phyloP scores from a whole-genome alignment of 2,113 vertebrate genomes.

The Misgurnus mizolepis region DNA sequence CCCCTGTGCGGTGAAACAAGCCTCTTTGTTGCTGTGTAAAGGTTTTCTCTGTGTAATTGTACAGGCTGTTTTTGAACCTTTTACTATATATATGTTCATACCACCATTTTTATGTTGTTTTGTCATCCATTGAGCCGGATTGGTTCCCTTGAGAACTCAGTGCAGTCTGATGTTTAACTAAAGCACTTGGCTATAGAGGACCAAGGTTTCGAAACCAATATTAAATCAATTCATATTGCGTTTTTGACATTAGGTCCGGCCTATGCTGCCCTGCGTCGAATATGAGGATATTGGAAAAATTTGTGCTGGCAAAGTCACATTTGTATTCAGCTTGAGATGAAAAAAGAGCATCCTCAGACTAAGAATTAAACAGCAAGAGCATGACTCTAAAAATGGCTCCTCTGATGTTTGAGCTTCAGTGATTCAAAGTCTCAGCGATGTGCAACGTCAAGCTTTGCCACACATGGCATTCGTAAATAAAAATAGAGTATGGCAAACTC shows the following conservation, averaged over 20 bases:
- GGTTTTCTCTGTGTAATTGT: constrained; percentile 73
- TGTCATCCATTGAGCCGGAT: constrained; percentile 57
- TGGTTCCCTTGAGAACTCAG: constrained; percentile 58
- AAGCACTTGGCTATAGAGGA: constrained; percentile 42
- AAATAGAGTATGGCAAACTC: constrained; percentile 40
- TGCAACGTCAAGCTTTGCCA: constrained; percentile 56
- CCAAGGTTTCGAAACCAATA: constrained; percentile 50
- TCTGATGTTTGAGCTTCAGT: constrained; percentile 71
- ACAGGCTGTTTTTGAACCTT: constrained; percentile 62
- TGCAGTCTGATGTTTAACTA: constrained; percentile 61
- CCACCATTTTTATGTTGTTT: constrained; percentile 51
- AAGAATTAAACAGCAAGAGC: constrained; percentile 27
- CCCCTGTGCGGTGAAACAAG: constrained; percentile 69
- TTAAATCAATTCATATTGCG: constrained; percentile 59
- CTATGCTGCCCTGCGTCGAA: constrained; percentile 54
- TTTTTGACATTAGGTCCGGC: constrained; percentile 46
- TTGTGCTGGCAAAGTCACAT: constrained; percentile 5
- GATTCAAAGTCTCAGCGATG: constrained; percentile 62
- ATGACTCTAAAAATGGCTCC: constrained; percentile 53
- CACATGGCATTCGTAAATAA: constrained; percentile 35
- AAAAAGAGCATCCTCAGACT: background rate
- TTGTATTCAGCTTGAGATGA: constrained; percentile 10
- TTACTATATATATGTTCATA: constrained; percentile 71
- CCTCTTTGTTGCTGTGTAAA: constrained; percentile 76
- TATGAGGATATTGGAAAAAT: constrained; percentile 48